Conservation (phyloP, 2,888 invertebrate species). For the Drosophila pegasa region DNA sequence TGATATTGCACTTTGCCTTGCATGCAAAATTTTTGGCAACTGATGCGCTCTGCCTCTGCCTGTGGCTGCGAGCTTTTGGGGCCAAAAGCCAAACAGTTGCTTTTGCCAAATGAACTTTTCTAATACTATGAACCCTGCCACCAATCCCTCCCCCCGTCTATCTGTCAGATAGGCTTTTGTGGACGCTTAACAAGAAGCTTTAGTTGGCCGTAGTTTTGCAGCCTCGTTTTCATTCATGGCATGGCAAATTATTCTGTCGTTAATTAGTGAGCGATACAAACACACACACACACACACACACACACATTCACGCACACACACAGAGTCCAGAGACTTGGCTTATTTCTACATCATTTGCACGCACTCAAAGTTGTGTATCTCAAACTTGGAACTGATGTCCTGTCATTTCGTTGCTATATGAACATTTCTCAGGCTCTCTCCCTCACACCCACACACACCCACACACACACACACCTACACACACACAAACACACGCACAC, state of each 20-base stretch:
- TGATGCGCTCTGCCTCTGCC: slow-evolving; percentile 21
- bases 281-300: slow-evolving; percentile 29
- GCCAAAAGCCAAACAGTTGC: slow-evolving; percentile 77
- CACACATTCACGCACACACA: slow-evolving; percentile 14
- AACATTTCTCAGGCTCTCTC: slow-evolving; percentile 30
- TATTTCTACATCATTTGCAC: slow-evolving; percentile 78
- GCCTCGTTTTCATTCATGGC: slow-evolving; percentile 58
- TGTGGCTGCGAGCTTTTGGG: slow-evolving; percentile 31
- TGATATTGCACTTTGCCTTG: slow-evolving; percentile 78
- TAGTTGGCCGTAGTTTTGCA: slow-evolving; percentile 11
- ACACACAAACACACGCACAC: not conserved
- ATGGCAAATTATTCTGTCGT: slow-evolving; percentile 80
- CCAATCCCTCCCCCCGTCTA: not conserved
- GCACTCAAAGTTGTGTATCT: slow-evolving; percentile 45
- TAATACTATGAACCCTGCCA: slow-evolving; percentile 45
- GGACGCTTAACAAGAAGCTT: slow-evolving; percentile 18
- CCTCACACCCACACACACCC: not conserved
- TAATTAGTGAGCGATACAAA: slow-evolving; percentile 70
- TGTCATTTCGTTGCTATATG: slow-evolving; percentile 44
- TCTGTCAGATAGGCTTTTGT: not conserved
- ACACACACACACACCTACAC: too few species aligned
- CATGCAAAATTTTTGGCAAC: slow-evolving; percentile 72
- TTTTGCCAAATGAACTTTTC: slow-evolving; percentile 78
- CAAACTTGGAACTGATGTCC: slow-evolving; percentile 25
- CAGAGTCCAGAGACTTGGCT: slow-evolving; percentile 61